Base-by-base conservation (phyloP, 2,888 invertebrate genomes). In the Siphonodentalium dalli region DNA sequence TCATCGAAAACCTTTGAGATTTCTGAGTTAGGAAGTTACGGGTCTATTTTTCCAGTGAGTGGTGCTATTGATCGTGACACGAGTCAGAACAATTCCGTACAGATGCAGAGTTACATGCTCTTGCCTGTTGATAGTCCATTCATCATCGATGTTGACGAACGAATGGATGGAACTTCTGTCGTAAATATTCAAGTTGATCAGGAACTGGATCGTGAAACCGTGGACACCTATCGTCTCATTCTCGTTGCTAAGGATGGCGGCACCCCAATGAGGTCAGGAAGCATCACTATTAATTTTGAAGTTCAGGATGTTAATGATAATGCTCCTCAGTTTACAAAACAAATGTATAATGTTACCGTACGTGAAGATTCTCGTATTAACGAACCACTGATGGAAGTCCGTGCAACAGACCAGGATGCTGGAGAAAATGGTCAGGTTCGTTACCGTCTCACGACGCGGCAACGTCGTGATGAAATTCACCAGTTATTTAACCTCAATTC, bases 381-480 rank as follows among this genome's bases (percentile, higher is more conserved):
- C 37, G 58, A 61, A 7, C 54, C 61, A 6, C 54, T 72, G 34
- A 52, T 65, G 33, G 68, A 65, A n/a, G 89, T 96, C 0, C 86
- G 87, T 15, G 95, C 96, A 0, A 87, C 86, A 7, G 96, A 97
- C 77, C 86, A 87, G 24, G 96, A 96, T 75, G 87, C 89, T 61
- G 93, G 92, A 2, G 86, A 85, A 3, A 95, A 94, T 76, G 88
- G 83, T 3, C 79, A 82, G 46, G 75, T 85, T n/a, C 66, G 74
- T 26, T 85, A 83, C 67, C 78, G 80, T 66, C 81, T 78, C 26
- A 69, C 66, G 26, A 62, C 66, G 1, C 55, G 62, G 24, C 64
- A 65, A 33, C 53, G 54, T 6, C 52, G 57, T 6, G 64, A 61
- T n/a, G 58, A 57, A 15, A 65, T 71, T 9, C 54, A 57, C 11